phyloP scores from a whole-genome alignment of 2,888 invertebrate genomes.

The Microctonus hyperodae region DNA sequence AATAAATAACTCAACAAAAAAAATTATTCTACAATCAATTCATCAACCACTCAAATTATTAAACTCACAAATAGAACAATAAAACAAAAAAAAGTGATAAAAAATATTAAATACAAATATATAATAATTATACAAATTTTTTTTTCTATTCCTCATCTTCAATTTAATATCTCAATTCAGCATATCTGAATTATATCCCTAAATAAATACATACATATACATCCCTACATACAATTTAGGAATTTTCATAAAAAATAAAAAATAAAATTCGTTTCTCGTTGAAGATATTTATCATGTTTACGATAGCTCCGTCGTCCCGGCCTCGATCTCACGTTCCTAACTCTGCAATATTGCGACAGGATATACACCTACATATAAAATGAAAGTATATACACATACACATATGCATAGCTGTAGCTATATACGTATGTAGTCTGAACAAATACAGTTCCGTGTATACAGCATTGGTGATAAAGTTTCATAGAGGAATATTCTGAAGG shows the following conservation, averaged over 20 bases:
- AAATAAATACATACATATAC: too few species aligned
- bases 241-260: neutral
- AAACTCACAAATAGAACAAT: too few species aligned
- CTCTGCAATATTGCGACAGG: neutral
- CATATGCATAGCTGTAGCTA: neutral
- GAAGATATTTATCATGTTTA: conserved; percentile 14
- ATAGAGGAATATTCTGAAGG: conserved; percentile 16
- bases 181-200: too few species aligned
- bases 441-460: neutral
- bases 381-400: neutral
- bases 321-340: conserved; percentile 12
- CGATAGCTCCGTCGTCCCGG: neutral
- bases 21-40: too few species aligned
- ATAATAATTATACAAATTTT: neutral
- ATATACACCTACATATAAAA: neutral
- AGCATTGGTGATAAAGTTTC: neutral
- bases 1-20: too few species aligned
- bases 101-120: too few species aligned
- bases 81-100: too few species aligned
- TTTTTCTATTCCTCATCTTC: neutral
- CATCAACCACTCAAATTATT: too few species aligned
- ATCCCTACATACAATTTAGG: too few species aligned
- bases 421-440: neutral
- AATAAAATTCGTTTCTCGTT: conserved; percentile 2
- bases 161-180: neutral